Evolutionary conservation across 2,797 vertebrate genomes (phyloP).

Genomic region (Channa striata): DNA sequence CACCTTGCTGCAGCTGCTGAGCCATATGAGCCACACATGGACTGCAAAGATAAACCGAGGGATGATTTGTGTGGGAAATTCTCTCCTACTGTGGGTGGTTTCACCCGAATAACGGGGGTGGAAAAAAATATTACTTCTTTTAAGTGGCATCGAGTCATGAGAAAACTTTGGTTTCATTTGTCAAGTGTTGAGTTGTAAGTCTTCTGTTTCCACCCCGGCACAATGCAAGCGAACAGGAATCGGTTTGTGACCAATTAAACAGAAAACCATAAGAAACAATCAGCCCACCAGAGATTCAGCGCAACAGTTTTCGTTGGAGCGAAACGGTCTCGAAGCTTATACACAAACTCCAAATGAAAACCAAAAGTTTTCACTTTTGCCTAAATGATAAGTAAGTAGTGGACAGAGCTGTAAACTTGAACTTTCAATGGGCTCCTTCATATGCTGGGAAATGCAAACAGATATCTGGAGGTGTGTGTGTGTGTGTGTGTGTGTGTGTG

Average conservation of each 20-base stretch:
- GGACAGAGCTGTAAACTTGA: conserved; percentile 1
- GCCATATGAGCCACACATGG: conserved; percentile 57
- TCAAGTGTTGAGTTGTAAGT: background rate
- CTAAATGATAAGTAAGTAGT: background rate
- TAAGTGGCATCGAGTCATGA: background rate
- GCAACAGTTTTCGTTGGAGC: background rate
- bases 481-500: too few species aligned
- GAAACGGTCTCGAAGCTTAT: background rate
- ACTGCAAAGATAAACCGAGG: background rate
- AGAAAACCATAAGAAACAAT: too few species aligned
- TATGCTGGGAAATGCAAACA: conserved; percentile 57
- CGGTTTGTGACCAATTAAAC: background rate
- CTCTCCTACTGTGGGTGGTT: background rate
- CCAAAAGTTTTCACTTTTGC: background rate
- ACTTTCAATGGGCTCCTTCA: conserved; percentile 56
- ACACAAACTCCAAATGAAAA: too few species aligned
- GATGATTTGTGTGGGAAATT: conserved; percentile 47
- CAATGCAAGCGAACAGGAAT: background rate
- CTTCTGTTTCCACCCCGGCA: background rate
- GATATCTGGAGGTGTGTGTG: conserved; percentile 26
- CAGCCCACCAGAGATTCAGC: background rate
- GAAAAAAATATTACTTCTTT: background rate
- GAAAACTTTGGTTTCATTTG: background rate
- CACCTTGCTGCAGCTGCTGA: conserved; percentile 45
- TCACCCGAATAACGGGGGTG: background rate